A percentile compares a stretch with the other conserved stretches of the same genome.
phyloP scores from a whole-genome alignment of 2,888 invertebrate species.

The Caenorhabditis doughertyi region DNA sequence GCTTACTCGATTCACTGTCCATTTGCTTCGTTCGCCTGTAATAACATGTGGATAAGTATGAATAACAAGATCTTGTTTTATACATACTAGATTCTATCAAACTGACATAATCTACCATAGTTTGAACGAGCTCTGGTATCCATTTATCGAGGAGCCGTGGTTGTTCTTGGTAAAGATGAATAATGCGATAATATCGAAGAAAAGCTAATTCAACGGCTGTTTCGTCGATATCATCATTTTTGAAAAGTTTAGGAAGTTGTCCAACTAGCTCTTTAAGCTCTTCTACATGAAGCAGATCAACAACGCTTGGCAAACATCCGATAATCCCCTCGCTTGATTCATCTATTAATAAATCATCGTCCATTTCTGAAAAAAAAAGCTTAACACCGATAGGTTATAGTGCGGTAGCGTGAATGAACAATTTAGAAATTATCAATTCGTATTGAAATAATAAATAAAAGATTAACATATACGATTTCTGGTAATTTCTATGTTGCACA shows the following conservation, averaged over 20 bases:
- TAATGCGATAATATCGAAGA: constrained; percentile 64
- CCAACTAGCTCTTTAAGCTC: constrained; percentile 52
- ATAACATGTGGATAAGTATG: not conserved
- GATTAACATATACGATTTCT: no score
- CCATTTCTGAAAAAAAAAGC: constrained; percentile 18
- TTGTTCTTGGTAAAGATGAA: constrained; percentile 76
- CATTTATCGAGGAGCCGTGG: constrained; percentile 77
- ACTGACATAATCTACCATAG: constrained; percentile 66
- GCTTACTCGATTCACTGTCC: constrained; percentile 21
- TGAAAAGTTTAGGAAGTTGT: constrained; percentile 19
- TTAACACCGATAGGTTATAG: no score
- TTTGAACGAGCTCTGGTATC: constrained; percentile 70
- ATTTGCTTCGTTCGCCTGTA: not conserved
- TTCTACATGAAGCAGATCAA: constrained; percentile 59
- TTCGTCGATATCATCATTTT: constrained; percentile 5
- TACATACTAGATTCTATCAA: constrained; percentile 41
- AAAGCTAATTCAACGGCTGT: constrained; percentile 35
- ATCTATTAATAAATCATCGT: constrained; percentile 40
- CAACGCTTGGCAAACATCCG: constrained; percentile 67
- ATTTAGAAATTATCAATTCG: no score
- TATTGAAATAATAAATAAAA: no score
- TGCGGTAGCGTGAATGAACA: no score
- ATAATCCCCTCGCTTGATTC: constrained; percentile 65
- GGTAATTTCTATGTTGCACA: no score
- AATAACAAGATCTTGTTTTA: constrained; percentile 4